Conservation (phyloP, 1,140 invertebrate species). For the Atta texana region DNA sequence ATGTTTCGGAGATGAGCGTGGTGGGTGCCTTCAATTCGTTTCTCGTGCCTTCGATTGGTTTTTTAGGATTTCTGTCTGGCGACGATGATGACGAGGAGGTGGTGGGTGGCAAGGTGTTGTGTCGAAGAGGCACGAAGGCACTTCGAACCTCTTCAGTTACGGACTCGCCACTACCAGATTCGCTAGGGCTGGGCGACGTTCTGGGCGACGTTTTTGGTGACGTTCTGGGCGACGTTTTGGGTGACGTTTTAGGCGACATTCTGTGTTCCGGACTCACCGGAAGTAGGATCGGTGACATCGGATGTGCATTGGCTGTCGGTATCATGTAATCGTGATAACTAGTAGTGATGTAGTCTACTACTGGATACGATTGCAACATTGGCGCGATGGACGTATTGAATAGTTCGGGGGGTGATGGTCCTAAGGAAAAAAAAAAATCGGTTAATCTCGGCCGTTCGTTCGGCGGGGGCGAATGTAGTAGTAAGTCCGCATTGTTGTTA, state of each 20-base stretch:
- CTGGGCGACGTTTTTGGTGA: constrained; percentile 59
- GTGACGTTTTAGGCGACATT: constrained; percentile 29
- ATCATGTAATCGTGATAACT: constrained; percentile 79
- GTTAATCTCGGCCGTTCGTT: constrained; percentile 41
- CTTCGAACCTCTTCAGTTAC: constrained; percentile 90
- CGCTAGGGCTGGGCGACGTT: constrained; percentile 84
- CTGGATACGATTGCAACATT: constrained; percentile 75
- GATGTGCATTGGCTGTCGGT: constrained; percentile 5
- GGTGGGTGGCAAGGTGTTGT: constrained; percentile 79
- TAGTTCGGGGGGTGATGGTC: constrained; percentile 80
- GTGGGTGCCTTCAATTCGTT: constrained; percentile 89
- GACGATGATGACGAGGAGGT: constrained; percentile 86
- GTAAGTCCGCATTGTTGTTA: constrained; percentile 59
- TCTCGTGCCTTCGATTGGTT: constrained; percentile 74
- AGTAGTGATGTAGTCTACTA: constrained; percentile 80
- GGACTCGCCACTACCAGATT: constrained; percentile 83
- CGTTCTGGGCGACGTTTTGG: too few relatives aligned
- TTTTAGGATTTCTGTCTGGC: constrained; percentile 81
- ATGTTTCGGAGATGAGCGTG: constrained; percentile 80
- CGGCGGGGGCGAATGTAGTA: constrained; percentile 7
- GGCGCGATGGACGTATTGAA: constrained; percentile 80
- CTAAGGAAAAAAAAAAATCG: constrained; percentile 72
- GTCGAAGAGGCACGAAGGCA: constrained; percentile 88
- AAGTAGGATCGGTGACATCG: constrained; percentile 14
- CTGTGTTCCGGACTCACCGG: constrained; percentile 68